phyloP scores from a whole-genome alignment of 2,888 invertebrate genomes.

The Aelia acuminata region DNA sequence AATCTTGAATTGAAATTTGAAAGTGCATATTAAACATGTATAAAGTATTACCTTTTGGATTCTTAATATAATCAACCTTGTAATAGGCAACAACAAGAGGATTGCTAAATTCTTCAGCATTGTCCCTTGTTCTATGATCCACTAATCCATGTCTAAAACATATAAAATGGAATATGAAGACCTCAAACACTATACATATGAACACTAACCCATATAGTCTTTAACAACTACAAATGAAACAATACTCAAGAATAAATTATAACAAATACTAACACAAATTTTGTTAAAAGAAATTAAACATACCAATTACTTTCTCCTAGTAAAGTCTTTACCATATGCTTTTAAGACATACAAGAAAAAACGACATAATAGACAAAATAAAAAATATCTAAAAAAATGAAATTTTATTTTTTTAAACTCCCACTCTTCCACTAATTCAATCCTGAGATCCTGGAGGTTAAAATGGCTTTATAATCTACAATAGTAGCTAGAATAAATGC shows the following conservation, averaged over 20 bases:
- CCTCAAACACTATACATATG: neutral
- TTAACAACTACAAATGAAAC: neutral
- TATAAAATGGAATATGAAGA: neutral
- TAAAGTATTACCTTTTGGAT: slow-evolving; percentile 81
- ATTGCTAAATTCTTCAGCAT: slow-evolving; percentile 86
- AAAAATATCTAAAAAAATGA: no score
- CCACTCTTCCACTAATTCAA: no score
- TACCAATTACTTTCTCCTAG: no score
- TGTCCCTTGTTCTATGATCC: slow-evolving; percentile 90
- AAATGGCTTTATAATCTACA: no score
- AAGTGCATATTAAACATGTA: neutral
- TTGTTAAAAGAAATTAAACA: no score
- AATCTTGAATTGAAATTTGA: neutral
- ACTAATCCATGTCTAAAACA: slow-evolving; percentile 87
- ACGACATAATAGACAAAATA: no score
- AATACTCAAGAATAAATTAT: neutral
- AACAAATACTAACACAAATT: neutral
- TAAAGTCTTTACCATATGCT: no score
- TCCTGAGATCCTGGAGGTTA: no score
- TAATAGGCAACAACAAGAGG: slow-evolving; percentile 94
- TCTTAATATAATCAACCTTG: slow-evolving; percentile 95
- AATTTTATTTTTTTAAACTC: no score
- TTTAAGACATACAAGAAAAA: no score
- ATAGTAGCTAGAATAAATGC: no score
- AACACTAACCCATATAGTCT: neutral